These are phyloP conservation scores for Agrotis segetum DNA, from an alignment of 2,888 invertebrate species.

Conservation along the genomic window DNA sequence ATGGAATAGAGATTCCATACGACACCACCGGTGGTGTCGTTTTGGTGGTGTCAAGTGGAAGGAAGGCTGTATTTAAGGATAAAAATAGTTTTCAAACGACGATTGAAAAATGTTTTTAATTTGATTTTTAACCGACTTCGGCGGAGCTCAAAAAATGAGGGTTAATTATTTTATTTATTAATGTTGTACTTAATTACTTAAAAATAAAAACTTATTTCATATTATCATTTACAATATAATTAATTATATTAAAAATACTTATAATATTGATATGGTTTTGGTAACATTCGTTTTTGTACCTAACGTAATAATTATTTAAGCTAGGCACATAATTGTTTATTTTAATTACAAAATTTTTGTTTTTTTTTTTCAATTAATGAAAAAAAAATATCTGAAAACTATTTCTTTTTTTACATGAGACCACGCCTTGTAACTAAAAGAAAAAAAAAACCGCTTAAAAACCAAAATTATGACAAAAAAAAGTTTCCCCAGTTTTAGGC, in stretches of 20 bases:
- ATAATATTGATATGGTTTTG: constrained; percentile 53
- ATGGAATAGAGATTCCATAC: too few species aligned
- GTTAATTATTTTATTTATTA: background rate
- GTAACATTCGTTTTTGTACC: constrained; percentile 57
- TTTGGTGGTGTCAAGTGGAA: too few species aligned
- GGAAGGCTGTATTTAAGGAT: too few species aligned
- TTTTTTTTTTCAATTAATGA: background rate
- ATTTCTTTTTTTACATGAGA: constrained; percentile 7
- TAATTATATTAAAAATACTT: constrained; percentile 20
- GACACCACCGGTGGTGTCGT: too few species aligned
- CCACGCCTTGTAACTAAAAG: background rate
- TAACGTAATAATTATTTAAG: constrained; percentile 19
- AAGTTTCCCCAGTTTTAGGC: background rate
- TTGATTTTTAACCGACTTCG: background rate
- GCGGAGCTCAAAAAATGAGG: background rate
- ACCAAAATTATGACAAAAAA: background rate
- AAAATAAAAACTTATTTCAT: background rate
- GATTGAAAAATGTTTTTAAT: too few species aligned
- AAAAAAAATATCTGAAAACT: background rate
- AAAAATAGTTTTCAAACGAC: too few species aligned
- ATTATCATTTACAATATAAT: constrained; percentile 22
- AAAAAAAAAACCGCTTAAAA: background rate
- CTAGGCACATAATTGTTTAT: constrained; percentile 8
- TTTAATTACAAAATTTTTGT: too few species aligned
- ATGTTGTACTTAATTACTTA: background rate